Conservation (phyloP, 2,113 vertebrate genomes). For the Dryoscopus gambensis region DNA sequence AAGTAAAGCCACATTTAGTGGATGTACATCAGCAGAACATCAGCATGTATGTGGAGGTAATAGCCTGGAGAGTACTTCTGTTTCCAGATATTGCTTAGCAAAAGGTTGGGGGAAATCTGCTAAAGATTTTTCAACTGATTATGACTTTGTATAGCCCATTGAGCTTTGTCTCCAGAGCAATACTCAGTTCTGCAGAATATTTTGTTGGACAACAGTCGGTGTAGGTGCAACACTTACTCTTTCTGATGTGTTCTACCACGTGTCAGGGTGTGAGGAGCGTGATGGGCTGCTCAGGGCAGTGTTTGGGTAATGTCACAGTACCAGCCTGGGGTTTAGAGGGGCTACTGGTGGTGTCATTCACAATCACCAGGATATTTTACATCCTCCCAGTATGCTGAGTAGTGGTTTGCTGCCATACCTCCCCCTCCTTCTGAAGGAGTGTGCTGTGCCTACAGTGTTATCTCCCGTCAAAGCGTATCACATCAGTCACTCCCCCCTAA, state of each 20-base stretch:
- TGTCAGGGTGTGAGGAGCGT: background rate
- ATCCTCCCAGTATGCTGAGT: background rate
- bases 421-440: background rate
- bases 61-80: background rate
- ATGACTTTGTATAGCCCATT: constrained; percentile 24
- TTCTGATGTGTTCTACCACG: background rate
- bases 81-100: constrained; percentile 69
- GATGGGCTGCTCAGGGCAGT: background rate
- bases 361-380: background rate
- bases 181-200: background rate
- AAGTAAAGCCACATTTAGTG: background rate
- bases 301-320: background rate
- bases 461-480: background rate
- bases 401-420: background rate
- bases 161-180: background rate
- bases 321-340: background rate
- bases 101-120: constrained; percentile 52
- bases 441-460: background rate
- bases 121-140: constrained; percentile 65
- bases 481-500: background rate
- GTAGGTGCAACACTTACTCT: background rate
- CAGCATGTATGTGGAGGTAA: background rate
- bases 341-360: background rate
- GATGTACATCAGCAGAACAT: background rate
- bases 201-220: background rate